Evolutionary conservation across 2,113 vertebrate species (phyloP), one percentile per base, ranked within the genome.

Genomic region (Petaurus breviceps): DNA sequence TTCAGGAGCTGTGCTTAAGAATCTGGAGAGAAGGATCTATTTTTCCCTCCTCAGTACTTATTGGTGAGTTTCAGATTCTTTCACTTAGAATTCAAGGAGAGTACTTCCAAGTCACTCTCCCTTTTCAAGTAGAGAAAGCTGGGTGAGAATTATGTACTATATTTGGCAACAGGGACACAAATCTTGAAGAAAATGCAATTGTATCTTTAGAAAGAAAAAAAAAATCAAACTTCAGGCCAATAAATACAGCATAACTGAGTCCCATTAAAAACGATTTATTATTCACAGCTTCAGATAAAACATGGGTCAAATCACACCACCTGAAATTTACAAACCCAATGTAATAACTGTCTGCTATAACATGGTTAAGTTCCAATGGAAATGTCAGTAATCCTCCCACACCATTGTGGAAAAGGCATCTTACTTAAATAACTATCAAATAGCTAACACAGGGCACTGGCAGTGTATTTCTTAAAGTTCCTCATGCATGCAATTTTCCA

Each of bases 71-170:
- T 24, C 37, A 43, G 16, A 47, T 46, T 55, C 91, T 46, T 37
- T 55, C 92, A 54, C 91, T 96, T 89, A 92, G 91, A 92, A 96
- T 96, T 93, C 93, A 68, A 94, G 90, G 0, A 25, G 31, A 91
- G 53, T 51, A 49, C 57, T 89, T 68, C 54, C 54, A 91, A 91
- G 68, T 54, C 93, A 51, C 90, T 92, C 52, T 97, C 47, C 31
- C 55, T 97, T 92, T 93, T 90, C 91, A 77, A 94, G 90, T 50
- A 92, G 90, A 28, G 93, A 91, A 94, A 94, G 54, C 90, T 11
- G 54, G 52, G 46, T 2, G 28, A 94, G 90, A 93, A 91, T 92
- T 94, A 50, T 28, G n/a, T 11, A 68, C 77, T 51, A 4, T 6
- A 50, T 84, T 92, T 89, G 90, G 93, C 89, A 89, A 95, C 51